Conservation (phyloP, 2,797 vertebrate species). For the Hirundo rustica region DNA sequence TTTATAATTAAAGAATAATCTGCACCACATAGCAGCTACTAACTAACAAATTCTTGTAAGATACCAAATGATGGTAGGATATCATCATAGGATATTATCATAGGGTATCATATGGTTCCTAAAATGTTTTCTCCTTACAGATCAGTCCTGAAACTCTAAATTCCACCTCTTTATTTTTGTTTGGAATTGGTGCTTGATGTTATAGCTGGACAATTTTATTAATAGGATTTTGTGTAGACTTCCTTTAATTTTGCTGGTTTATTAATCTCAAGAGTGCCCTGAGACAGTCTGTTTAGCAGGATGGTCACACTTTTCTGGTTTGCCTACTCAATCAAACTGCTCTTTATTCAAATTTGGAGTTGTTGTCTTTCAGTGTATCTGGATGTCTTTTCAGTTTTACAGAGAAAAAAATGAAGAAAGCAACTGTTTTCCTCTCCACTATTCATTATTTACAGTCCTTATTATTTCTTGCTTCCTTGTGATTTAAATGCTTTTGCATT, state of each 20-base stretch:
- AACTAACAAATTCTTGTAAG: neutral
- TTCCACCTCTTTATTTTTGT: neutral
- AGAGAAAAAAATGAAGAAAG: neutral
- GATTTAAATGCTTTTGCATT: conserved; percentile 3
- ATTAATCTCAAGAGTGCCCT: neutral
- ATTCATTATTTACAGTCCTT: neutral
- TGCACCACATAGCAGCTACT: neutral
- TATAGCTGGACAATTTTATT: neutral
- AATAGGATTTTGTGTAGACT: neutral
- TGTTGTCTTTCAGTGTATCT: neutral
- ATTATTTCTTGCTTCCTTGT: neutral
- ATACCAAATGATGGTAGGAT: neutral
- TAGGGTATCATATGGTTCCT: neutral
- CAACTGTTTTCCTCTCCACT: conserved; percentile 5
- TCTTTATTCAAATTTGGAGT: neutral
- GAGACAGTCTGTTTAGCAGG: neutral
- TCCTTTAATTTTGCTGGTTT: conserved; percentile 1
- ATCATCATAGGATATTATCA: neutral
- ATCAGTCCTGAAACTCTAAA: neutral
- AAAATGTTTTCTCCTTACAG: neutral
- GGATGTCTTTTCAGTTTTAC: neutral
- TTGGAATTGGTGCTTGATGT: neutral
- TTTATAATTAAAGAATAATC: neutral
- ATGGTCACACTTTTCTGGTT: neutral
- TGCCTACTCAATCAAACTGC: neutral